Conservation (phyloP, 2,797 vertebrate species). For the Sebastes trivittatus region DNA sequence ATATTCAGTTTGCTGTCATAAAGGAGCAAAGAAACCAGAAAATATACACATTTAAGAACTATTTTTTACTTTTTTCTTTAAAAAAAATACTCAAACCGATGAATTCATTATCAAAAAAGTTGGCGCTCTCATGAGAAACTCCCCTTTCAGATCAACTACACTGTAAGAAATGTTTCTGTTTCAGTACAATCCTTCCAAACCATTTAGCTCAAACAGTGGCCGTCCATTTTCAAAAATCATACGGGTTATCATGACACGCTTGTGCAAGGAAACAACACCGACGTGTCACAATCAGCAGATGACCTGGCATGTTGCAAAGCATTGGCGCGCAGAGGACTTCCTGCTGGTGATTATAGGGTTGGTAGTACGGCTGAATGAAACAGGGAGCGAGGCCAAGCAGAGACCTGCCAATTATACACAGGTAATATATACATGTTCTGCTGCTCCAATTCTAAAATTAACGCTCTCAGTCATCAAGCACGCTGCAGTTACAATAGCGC, state of each 20-base stretch:
- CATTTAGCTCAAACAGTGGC: not conserved
- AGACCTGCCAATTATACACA: conserved; percentile 75
- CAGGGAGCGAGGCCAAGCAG: conserved; percentile 47
- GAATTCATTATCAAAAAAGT: too few species aligned
- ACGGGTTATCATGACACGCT: not conserved
- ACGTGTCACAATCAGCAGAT: conserved; percentile 66
- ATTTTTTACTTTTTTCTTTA: too few species aligned
- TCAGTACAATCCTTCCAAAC: not conserved
- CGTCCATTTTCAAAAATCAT: conserved; percentile 13
- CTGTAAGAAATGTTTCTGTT: not conserved
- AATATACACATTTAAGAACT: too few species aligned
- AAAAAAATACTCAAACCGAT: too few species aligned
- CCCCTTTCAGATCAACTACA: not conserved
- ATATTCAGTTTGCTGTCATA: too few species aligned
- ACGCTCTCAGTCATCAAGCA: conserved; percentile 34
- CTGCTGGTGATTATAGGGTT: conserved; percentile 81
- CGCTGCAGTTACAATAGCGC: conserved; percentile 6
- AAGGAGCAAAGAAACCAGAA: too few species aligned
- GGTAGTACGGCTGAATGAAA: conserved; percentile 62
- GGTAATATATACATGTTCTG: conserved; percentile 64
- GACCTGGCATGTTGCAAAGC: conserved; percentile 55
- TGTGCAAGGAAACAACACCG: conserved; percentile 20
- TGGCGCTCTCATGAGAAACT: too few species aligned
- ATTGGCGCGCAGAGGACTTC: conserved; percentile 70
- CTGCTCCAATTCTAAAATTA: conserved; percentile 64